Base-by-base conservation (phyloP, 1,140 invertebrate genomes). In the Drosophila ficusphila region DNA sequence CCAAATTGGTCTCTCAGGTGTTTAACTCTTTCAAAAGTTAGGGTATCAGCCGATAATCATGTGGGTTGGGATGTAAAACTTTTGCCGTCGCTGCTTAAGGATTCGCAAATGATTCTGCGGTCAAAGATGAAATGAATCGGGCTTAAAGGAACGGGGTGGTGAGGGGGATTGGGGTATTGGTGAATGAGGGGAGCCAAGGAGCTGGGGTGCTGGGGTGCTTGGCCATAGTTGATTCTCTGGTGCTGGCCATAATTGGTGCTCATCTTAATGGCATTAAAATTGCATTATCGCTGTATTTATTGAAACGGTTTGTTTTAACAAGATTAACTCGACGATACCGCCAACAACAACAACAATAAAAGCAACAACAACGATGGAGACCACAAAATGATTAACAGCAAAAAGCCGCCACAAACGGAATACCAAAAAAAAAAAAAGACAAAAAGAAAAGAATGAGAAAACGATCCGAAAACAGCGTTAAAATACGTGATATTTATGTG, bases 251-350 rank as follows among this genome's bases (percentile, higher is more conserved):
- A 86, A 86, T 86, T 86, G 81, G 81, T 86, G 77, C 81, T 86
- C 81, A 86, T 86, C 81, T 86, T 86, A 86, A 86, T 86, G 82
- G 81, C 77, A 86, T 86, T 86, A 88, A 86, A 86, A 86, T 86
- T 86, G 81, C 81, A 86, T 86, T 86, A 86, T 86, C 81, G 81
- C 82, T 74, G 81, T 86, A 86, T 86, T 86, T 86, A 86, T 86
- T 86, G 81, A 88, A 86, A 86, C 81, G 81, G 81, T 86, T 86
- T 86, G 81, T 86, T 86, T 86, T 86, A 86, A 86, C 81, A 86
- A 86, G 81, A 86, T 86, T 86, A 86, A 88, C 72, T 85, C 77
- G 73, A 69, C 60, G 68, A 86, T 86, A 88, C 77, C 58, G 75
- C 21, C 76, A 65, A 58, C 53, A 39, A 21, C 25, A 27, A 18